Base-by-base conservation (phyloP, 2,797 vertebrate species). In the Sebastes elongatus region DNA sequence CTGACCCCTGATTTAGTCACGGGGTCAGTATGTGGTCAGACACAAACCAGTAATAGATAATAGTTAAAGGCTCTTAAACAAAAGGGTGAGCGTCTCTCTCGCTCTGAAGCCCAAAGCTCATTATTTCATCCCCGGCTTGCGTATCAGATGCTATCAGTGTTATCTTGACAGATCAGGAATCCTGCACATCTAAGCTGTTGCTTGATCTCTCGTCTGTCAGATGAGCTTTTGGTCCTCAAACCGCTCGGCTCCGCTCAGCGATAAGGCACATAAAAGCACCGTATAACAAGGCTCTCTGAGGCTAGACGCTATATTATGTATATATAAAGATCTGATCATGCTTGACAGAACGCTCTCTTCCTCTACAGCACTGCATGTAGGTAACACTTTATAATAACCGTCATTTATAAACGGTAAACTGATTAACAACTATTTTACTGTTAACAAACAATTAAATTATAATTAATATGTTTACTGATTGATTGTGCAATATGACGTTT, bases 141-240 rank as follows among this genome's bases (percentile, higher is more conserved):
- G 1, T 80, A 52, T 82, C 71, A 73, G 28, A 66, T 84, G 1
- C 9, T 28, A 70, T 77, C 60, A 38, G 55, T 10, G 66, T 59
- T 62, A 71, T 75, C 66, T 52, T 55, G 23, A 71, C 57, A 61
- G 32, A 73, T 78, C 52, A 38, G 22, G 22, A 18, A 32, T 77
- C 16, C 65, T 53, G 55, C 28, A 49, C 22, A 28, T 61, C 27
- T 62, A 23, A 33, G 66, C 46, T 32, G 13, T 18, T 6, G 28
- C 52, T 60, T 22, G 65, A 79, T 63, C 60, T 61, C 42, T 67
- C 16, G 3, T 68, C 71, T 66, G 42, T 55, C 62, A 68, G 60
- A 52, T 32, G 13, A 65, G 42, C 20, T 65, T 65, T 30, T 32
- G 18, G 8, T 52, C 23, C 25, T 49, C 38, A 33, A 74, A 64